Conservation (phyloP, 2,113 vertebrate genomes). For the Sorex fumeus region DNA sequence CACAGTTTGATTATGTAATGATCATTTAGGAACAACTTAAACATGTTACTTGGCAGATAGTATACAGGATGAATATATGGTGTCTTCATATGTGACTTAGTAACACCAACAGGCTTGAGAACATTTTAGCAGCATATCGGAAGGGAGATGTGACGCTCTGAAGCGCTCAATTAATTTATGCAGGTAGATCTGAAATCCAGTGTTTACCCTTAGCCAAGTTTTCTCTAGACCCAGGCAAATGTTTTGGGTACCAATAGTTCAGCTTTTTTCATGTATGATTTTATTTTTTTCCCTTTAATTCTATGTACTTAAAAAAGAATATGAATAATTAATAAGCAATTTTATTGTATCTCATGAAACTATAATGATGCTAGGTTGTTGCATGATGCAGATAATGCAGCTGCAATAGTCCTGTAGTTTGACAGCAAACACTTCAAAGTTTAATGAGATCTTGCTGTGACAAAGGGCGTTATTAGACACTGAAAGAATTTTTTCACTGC, state of each 20-base stretch:
- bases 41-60: background rate
- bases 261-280: slow-evolving; percentile 13
- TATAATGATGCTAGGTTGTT: slow-evolving; percentile 82
- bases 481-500: slow-evolving; percentile 69
- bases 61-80: background rate
- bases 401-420: slow-evolving; percentile 45
- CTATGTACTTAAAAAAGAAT: slow-evolving; percentile 67
- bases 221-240: slow-evolving; percentile 61
- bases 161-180: background rate
- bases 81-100: background rate
- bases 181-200: background rate
- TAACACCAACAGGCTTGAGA: background rate
- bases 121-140: background rate
- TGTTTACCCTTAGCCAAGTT: background rate
- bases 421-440: slow-evolving; percentile 78
- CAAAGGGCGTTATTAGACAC: slow-evolving; percentile 69
- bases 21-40: background rate
- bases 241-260: slow-evolving; percentile 70
- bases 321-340: slow-evolving; percentile 86
- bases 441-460: slow-evolving; percentile 83
- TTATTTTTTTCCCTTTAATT: slow-evolving; percentile 43
- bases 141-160: background rate
- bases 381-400: slow-evolving; percentile 72
- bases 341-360: slow-evolving; percentile 88
- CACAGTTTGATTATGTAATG: background rate